Conservation (phyloP, 2,113 vertebrate species). For the Malaclemys terrapin region DNA sequence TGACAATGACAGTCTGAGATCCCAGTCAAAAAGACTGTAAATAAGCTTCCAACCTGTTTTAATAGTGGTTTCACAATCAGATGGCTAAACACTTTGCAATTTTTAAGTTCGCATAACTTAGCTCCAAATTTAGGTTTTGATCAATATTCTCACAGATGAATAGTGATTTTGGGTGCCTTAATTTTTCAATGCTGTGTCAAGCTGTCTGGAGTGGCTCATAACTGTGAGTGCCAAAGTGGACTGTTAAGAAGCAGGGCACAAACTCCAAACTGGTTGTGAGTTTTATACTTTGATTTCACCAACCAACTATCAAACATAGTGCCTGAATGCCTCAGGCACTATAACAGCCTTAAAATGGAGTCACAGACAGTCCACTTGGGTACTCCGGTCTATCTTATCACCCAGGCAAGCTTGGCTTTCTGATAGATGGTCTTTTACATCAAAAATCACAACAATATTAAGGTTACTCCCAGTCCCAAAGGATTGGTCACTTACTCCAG, state of each 20-base stretch:
- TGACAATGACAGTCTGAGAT: not conserved
- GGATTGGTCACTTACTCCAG: not conserved
- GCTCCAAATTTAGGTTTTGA: not conserved
- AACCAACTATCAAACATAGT: not conserved
- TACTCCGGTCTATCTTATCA: not conserved
- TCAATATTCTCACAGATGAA: not conserved
- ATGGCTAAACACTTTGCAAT: not conserved
- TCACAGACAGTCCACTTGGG: not conserved
- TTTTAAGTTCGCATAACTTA: not conserved
- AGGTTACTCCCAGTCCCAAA: not conserved
- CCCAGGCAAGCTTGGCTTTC: not conserved
- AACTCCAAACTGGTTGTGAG: not conserved
- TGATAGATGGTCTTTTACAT: not conserved
- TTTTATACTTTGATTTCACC: not conserved
- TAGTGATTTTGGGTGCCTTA: not conserved
- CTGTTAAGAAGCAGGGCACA: not conserved
- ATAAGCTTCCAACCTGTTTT: not conserved
- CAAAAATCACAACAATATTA: not conserved
- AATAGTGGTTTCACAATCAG: not conserved
- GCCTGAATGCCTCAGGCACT: not conserved
- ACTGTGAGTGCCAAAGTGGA: not conserved
- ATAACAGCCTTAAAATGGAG: not conserved
- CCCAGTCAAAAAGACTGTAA: not conserved
- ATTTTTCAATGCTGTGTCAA: not conserved
- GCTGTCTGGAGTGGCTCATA: not conserved